Evolutionary conservation across 2,113 vertebrate species (phyloP), one percentile per base, ranked within the genome.

Genomic region (Irena cyanogastra): DNA sequence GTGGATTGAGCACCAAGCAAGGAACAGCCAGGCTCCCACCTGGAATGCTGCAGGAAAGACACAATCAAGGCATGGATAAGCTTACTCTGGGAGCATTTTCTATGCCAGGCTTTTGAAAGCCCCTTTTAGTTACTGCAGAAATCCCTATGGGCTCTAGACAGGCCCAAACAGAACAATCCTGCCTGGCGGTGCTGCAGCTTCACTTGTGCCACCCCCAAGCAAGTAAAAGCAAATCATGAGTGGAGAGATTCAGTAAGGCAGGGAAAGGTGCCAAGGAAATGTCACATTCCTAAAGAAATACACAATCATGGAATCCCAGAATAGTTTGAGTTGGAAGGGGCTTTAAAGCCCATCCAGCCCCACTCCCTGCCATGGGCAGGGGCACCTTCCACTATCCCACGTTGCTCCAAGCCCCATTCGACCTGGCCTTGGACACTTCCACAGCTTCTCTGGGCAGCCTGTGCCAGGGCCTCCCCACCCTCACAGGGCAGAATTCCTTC

Each of bases 391-490:
- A 35, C 13, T 9, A 1, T 0, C 13, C 56, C 45, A 35, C 31
- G 6, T 0, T 71, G 45, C 26, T 61, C 26, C 26, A 61, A 71
- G 37, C 13, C 16, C 33, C 1, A 0, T 23, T 2, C 31, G 42
- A 0, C 24, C 45, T 1, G 7, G 45, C 15, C 30, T 70, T 24
- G 24, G 19, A 16, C 44, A 42, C 16, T 42, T 3, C 9, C 71
- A 59, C 42, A 57, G 52, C 42, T 49, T 3, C 64, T 69, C 44
- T 59, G 79, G 35, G 35, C 28, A 53, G 1, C 17, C 24, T n/a
- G 47, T 22, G 41, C 16, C 54, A 53, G 31, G 23, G 35, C 44
- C 30, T 60, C 3, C 0, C 15, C 54, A 70, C 54, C 53, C 16
- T n/a, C 44, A 42, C 44, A 60, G 24, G 35, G 28, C 2, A 49